Evolutionary conservation across 2,888 invertebrate species (phyloP).

Genomic region (Anodontia alba): DNA sequence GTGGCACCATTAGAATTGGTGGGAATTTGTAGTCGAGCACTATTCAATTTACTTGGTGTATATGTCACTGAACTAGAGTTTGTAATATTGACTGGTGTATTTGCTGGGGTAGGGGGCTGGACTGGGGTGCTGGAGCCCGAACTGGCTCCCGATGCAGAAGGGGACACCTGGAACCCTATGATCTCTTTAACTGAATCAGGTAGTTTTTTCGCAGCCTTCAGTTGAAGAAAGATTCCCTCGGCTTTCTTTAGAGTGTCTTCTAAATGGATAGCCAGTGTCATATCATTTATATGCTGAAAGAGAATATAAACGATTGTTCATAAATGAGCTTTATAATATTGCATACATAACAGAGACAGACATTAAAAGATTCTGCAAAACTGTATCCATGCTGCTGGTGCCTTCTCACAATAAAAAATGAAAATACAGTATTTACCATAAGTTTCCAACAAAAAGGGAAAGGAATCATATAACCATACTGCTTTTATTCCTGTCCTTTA

Average conservation of each 20-base stretch:
- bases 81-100: slow-evolving; percentile 41
- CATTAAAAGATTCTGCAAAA: too few relatives aligned
- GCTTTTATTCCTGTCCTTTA: too few relatives aligned
- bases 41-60: slow-evolving; percentile 40
- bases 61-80: slow-evolving; percentile 23
- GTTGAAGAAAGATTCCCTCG: slow-evolving; percentile 96
- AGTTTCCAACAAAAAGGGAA: too few relatives aligned
- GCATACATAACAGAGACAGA: too few relatives aligned
- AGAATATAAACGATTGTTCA: neutral
- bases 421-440: too few relatives aligned
- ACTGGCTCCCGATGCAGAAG: slow-evolving; percentile 61
- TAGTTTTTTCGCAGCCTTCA: slow-evolving; percentile 85
- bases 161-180: slow-evolving; percentile 72
- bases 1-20: slow-evolving; percentile 58
- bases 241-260: slow-evolving; percentile 93
- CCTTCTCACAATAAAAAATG: too few relatives aligned
- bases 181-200: slow-evolving; percentile 79
- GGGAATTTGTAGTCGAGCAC: slow-evolving; percentile 63
- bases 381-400: too few relatives aligned
- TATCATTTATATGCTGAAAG: slow-evolving; percentile 95
- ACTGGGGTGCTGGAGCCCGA: slow-evolving; percentile 66
- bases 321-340: neutral
- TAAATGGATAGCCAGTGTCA: slow-evolving; percentile 94
- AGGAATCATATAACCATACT: too few relatives aligned
- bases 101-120: slow-evolving; percentile 50